Conservation (phyloP, 2,888 invertebrate genomes). For the Leucophenga montana region DNA sequence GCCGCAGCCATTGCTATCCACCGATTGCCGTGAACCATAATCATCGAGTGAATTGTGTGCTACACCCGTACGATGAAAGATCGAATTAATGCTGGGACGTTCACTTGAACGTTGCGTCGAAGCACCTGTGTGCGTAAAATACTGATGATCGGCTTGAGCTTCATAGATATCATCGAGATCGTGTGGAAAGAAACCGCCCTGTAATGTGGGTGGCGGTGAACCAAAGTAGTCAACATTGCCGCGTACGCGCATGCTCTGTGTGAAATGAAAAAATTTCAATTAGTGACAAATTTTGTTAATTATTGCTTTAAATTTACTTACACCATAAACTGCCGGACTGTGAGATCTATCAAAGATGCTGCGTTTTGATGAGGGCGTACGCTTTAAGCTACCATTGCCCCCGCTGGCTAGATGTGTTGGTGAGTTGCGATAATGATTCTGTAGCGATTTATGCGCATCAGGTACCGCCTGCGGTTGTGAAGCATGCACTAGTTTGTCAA, state of each 20-base stretch:
- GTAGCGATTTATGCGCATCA: slow-evolving; percentile 62
- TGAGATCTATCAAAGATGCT: slow-evolving; percentile 68
- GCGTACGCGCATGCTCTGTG: slow-evolving; percentile 68
- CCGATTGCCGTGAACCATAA: slow-evolving; percentile 54
- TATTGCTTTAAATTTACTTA: slow-evolving; percentile 52
- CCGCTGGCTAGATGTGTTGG: slow-evolving; percentile 51
- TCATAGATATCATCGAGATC: slow-evolving; percentile 73
- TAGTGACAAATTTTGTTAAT: not conserved
- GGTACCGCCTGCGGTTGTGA: slow-evolving; percentile 73
- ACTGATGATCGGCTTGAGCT: slow-evolving; percentile 71
- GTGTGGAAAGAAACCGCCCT: slow-evolving; percentile 71
- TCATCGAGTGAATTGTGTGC: slow-evolving; percentile 69
- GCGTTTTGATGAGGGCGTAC: slow-evolving; percentile 67
- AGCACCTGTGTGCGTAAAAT: slow-evolving; percentile 72
- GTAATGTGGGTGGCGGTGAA: slow-evolving; percentile 64
- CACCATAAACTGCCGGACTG: slow-evolving; percentile 69
- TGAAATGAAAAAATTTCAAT: slow-evolving; percentile 30
- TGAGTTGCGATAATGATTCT: slow-evolving; percentile 67
- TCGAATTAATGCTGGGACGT: slow-evolving; percentile 70
- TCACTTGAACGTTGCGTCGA: slow-evolving; percentile 59
- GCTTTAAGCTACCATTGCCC: slow-evolving; percentile 63
- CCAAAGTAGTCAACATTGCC: slow-evolving; percentile 61
- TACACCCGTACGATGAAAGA: slow-evolving; percentile 70
- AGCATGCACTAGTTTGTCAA: slow-evolving; percentile 54
- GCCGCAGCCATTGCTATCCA: slow-evolving; percentile 48